These are phyloP conservation scores for Scaptomyza montana DNA, from an alignment of 1,140 invertebrate species.

Conservation along the genomic window DNA sequence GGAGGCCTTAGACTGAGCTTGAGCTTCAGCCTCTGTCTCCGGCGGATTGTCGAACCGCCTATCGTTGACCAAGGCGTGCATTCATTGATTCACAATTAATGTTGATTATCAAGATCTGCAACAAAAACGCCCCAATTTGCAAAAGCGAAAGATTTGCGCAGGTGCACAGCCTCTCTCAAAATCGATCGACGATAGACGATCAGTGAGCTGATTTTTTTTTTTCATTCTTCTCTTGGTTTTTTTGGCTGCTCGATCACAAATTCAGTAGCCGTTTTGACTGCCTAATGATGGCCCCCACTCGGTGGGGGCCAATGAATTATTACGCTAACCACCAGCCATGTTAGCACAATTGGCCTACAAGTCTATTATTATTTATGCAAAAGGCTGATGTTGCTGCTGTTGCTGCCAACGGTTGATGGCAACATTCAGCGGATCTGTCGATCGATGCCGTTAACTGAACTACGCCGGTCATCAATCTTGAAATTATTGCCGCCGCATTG, in stretches of 20 bases:
- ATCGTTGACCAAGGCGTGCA: slow-evolving; percentile 59
- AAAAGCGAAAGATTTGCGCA: slow-evolving; percentile 51
- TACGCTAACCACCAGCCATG: slow-evolving; percentile 79
- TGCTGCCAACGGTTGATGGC: slow-evolving; percentile 59
- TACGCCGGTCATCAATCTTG: slow-evolving; percentile 77
- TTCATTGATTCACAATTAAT: slow-evolving; percentile 80
- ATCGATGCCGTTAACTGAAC: slow-evolving; percentile 71
- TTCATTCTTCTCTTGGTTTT: slow-evolving; percentile 10
- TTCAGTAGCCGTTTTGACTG: slow-evolving; percentile 79
- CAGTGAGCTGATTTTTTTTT: slow-evolving; percentile 13
- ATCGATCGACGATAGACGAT: slow-evolving; percentile 16
- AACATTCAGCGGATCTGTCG: slow-evolving; percentile 44
- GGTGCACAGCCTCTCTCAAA: slow-evolving; percentile 33
- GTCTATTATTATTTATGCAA: slow-evolving; percentile 80
- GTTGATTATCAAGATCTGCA: slow-evolving; percentile 72
- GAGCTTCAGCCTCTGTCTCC: slow-evolving; percentile 1
- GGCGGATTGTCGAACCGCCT: slow-evolving; percentile 19
- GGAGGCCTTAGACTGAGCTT: slow-evolving; percentile 21
- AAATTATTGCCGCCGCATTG: slow-evolving; percentile 75
- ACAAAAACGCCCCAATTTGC: slow-evolving; percentile 69
- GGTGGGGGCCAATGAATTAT: slow-evolving; percentile 66
- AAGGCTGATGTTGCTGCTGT: slow-evolving; percentile 8
- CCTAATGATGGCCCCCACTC: slow-evolving; percentile 69
- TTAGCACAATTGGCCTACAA: slow-evolving; percentile 80
- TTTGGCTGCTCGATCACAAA: slow-evolving; percentile 58